Percentiles rank a stretch among this genome's conserved stretches.
Evolutionary conservation across 1,140 invertebrate genomes (phyloP).

Genomic region (Drosophila parvula): DNA sequence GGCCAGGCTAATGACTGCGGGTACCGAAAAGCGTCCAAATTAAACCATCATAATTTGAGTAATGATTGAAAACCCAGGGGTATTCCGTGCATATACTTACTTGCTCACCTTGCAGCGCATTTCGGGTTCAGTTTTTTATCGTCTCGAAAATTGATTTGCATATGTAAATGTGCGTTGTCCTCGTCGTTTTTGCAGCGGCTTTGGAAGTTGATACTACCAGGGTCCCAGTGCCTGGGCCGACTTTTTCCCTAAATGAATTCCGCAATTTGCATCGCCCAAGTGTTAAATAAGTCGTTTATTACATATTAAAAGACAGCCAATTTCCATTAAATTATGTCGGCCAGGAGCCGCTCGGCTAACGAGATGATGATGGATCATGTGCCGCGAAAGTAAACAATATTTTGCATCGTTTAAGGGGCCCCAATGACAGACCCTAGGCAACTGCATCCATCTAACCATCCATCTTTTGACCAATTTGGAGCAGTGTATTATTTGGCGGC

Average conservation of each 20-base stretch:
- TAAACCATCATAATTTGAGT: slow-evolving; percentile 81
- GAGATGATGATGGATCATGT: slow-evolving; percentile 68
- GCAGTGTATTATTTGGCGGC: not conserved
- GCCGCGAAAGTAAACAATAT: slow-evolving; percentile 31
- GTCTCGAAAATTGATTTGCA: slow-evolving; percentile 41
- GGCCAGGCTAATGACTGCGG: slow-evolving; percentile 68
- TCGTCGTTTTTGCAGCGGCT: slow-evolving; percentile 24
- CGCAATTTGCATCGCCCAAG: slow-evolving; percentile 74
- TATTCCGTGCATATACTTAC: slow-evolving; percentile 54
- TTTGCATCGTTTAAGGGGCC: slow-evolving; percentile 5
- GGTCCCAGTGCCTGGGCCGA: not conserved
- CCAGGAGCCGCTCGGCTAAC: slow-evolving; percentile 49
- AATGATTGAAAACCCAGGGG: slow-evolving; percentile 81
- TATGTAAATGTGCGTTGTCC: slow-evolving; percentile 59
- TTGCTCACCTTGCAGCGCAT: slow-evolving; percentile 15
- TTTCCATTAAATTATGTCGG: slow-evolving; percentile 74
- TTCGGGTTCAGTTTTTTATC: not conserved
- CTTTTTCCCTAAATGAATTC: slow-evolving; percentile 73
- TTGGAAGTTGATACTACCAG: slow-evolving; percentile 34
- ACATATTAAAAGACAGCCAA: slow-evolving; percentile 77
- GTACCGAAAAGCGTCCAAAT: slow-evolving; percentile 64
- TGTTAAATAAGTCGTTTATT: slow-evolving; percentile 82
- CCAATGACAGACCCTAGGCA: slow-evolving; percentile 12
- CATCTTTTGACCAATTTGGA: not conserved
- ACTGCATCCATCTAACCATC: not conserved